A percentile compares a stretch with the other conserved stretches of the same genome.
Evolutionary conservation across 2,888 invertebrate species (phyloP).

Genomic region (Anorthoa munda): DNA sequence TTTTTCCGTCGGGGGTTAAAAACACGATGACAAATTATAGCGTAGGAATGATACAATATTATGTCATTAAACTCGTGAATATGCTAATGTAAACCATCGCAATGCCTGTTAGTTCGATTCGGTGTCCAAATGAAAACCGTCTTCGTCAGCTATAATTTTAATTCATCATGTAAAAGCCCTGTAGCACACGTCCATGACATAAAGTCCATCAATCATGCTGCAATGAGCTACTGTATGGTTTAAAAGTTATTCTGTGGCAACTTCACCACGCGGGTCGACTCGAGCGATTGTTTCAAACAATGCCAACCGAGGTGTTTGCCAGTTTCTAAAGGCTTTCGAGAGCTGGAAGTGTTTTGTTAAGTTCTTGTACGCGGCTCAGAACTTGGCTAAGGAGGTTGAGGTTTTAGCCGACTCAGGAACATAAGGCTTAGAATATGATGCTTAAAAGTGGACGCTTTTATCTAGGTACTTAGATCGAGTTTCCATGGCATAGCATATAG

Average conservation of each 20-base stretch:
- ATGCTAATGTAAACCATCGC: no score
- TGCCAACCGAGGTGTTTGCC: slow-evolving; percentile 23
- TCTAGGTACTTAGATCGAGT: no score
- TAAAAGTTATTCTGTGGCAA: slow-evolving; percentile 39
- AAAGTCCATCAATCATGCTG: not conserved
- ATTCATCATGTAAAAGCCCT: not conserved
- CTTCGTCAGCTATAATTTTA: not conserved
- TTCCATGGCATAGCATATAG: no score
- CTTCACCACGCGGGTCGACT: not conserved
- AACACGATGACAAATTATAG: not conserved
- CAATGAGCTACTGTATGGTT: slow-evolving; percentile 27
- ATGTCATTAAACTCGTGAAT: not conserved
- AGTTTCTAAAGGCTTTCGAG: slow-evolving; percentile 32
- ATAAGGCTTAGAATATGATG: not conserved
- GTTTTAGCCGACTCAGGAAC: slow-evolving; percentile 14
- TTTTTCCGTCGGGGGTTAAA: no score
- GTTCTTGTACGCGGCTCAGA: slow-evolving; percentile 2
- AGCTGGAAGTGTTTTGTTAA: slow-evolving; percentile 16
- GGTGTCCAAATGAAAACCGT: not conserved
- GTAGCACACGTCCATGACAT: not conserved
- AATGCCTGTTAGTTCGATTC: not conserved
- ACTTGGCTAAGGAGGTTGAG: not conserved
- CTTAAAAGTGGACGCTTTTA: not conserved
- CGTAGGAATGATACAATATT: not conserved
- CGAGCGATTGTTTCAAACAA: slow-evolving; percentile 48